Evolutionary conservation across 2,113 vertebrate genomes (phyloP), one percentile per base, ranked within the genome.

Genomic region (Grus americana): DNA sequence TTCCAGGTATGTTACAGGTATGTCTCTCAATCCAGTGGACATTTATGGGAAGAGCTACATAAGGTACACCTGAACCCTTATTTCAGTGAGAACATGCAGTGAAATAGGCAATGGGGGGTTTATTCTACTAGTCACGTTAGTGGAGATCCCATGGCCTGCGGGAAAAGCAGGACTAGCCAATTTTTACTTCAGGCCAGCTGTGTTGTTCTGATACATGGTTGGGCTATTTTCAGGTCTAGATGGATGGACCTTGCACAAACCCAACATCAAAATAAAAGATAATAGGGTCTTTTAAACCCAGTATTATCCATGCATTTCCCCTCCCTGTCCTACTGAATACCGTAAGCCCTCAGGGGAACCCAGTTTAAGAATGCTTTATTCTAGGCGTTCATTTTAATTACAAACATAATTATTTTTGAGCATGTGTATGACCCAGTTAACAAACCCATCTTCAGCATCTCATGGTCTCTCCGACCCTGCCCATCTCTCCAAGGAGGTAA

Each of bases 391-490:
- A n/a, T 95, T 95, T 95, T 85, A 93, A 90, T 95, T 84, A 90
- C 91, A 79, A 44, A 70, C 44, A 50, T 63, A 89, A 96, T 96
- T 87, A 92, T 88, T 94, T 90, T 73, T 66, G 86, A 89, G 50
- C 85, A 15, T 3, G 68, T 6, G 67, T 82, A 88, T 94, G 96
- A 98, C 94, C 97, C 94, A 95, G 62, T 98, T 97, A 96, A 66
- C 57, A 96, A 95, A 87, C 92, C 62, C 92, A 94, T 67, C 75
- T 52, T 74, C 15, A 4, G 86, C 90, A 92, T 38, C 88, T 92
- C 82, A 12, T 93, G 79, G 92, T 90, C 87, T 94, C 86, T 86
- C 70, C 5, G 1, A 78, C 79, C 86, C 79, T 92, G 79, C 93
- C 93, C 92, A 72, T 84, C 74, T 75, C 79, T 74, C 80, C 62